Evolutionary conservation across 2,797 vertebrate genomes (phyloP).

Genomic region (Anas bahamensis): DNA sequence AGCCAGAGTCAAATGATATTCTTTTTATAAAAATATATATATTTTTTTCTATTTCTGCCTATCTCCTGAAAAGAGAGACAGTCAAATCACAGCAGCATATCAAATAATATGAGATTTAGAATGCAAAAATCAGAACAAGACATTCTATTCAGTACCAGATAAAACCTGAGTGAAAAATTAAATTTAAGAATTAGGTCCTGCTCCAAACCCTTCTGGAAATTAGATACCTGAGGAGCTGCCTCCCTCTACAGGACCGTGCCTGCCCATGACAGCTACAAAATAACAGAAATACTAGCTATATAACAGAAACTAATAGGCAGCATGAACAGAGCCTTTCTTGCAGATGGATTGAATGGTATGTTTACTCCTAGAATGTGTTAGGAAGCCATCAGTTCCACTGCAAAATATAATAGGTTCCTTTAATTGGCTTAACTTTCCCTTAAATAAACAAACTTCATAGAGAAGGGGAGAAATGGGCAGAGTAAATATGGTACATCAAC

Average conservation of each 20-base stretch:
- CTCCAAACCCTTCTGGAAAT: background rate
- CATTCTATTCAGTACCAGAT: background rate
- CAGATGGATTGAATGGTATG: background rate
- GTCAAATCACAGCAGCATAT: background rate
- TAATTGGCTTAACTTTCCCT: background rate
- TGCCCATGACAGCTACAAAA: background rate
- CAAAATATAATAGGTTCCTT: background rate
- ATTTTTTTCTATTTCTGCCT: background rate
- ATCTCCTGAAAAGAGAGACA: background rate
- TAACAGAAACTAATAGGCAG: background rate
- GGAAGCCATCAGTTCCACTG: background rate
- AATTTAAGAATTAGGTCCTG: background rate
- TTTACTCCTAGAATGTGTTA: background rate
- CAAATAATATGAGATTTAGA: background rate
- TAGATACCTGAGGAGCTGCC: constrained; percentile 44
- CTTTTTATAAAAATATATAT: background rate
- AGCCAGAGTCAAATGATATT: background rate
- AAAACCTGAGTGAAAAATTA: background rate
- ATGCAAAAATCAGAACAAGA: background rate
- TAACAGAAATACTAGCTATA: background rate
- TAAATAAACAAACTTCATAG: background rate
- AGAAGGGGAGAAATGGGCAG: background rate
- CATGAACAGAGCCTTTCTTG: background rate
- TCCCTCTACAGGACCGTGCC: constrained; percentile 51
- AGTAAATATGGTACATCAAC: background rate